Evolutionary conservation across 2,797 vertebrate genomes (phyloP).

Genomic region (Rallus crepitans): DNA sequence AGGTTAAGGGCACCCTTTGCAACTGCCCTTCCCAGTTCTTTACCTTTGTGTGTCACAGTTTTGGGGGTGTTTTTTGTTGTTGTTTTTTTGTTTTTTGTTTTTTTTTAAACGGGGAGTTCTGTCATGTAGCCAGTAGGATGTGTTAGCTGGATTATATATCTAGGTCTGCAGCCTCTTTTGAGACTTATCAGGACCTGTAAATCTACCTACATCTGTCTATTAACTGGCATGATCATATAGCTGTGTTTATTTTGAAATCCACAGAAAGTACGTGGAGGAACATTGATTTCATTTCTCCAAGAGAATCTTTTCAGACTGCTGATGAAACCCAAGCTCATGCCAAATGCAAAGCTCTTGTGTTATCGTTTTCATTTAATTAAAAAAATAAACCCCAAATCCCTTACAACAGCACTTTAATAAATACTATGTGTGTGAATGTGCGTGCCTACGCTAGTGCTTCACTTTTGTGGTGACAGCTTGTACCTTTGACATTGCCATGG

Average conservation of each 20-base stretch:
- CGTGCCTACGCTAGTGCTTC: not conserved
- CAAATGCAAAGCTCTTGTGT: slow-evolving; percentile 64
- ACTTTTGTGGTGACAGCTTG: not conserved
- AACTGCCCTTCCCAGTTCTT: not conserved
- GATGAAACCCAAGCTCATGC: slow-evolving; percentile 49
- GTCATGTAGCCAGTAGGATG: not conserved
- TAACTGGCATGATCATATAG: not conserved
- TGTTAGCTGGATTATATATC: not conserved
- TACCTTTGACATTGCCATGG: not conserved
- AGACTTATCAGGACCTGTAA: slow-evolving; percentile 24
- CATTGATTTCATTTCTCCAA: slow-evolving; percentile 61
- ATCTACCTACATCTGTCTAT: slow-evolving; percentile 37
- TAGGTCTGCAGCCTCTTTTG: not conserved
- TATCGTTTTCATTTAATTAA: slow-evolving; percentile 78
- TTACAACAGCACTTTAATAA: slow-evolving; percentile 40
- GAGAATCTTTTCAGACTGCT: slow-evolving; percentile 62
- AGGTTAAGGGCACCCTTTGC: not conserved
- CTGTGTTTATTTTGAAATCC: slow-evolving; percentile 75
- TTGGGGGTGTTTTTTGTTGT: too few relatives aligned
- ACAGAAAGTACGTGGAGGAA: not conserved
- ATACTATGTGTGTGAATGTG: not conserved
- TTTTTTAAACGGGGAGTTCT: not conserved
- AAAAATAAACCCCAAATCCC: slow-evolving; percentile 70
- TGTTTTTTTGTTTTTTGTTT: not conserved
- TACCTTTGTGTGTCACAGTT: not conserved